These are phyloP conservation scores for Masnerella sp. DNA, from an alignment of 2,888 invertebrate genomes.

Conservation along the genomic window DNA sequence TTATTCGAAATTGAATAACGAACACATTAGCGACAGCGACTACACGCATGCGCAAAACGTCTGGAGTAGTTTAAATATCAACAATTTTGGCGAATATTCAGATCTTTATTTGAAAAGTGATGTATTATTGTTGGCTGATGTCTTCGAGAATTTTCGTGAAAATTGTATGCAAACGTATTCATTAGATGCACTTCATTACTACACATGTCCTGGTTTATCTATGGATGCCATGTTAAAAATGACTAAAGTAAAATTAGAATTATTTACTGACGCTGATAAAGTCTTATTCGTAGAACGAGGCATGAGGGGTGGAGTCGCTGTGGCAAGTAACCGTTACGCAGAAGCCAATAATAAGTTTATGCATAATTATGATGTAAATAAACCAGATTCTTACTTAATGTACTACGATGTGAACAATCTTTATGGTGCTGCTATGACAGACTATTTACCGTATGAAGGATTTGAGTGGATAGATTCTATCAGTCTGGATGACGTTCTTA, in stretches of 20 bases:
- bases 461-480: slow-evolving; percentile 22
- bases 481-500: not conserved
- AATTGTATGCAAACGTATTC: slow-evolving; percentile 14
- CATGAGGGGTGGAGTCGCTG: not conserved
- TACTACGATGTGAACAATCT: slow-evolving; percentile 5
- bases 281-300: not conserved
- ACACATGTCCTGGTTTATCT: slow-evolving; percentile 12
- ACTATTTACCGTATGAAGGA: not conserved
- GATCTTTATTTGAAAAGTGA: too few species aligned
- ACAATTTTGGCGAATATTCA: too few species aligned
- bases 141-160: slow-evolving; percentile 30
- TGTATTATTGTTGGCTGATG: too few species aligned
- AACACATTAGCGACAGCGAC: slow-evolving; percentile 10
- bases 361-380: not conserved
- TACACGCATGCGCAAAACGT: slow-evolving; percentile 8
- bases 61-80: slow-evolving; percentile 9
- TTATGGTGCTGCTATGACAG: not conserved
- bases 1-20: slow-evolving; percentile 22
- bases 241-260: not conserved
- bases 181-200: slow-evolving; percentile 21
- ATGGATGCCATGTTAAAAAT: slow-evolving; percentile 3
- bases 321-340: not conserved
- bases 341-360: slow-evolving; percentile 8
- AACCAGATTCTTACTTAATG: slow-evolving; percentile 1
- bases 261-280: not conserved